Evolutionary conservation across 2,113 vertebrate species (phyloP).

Genomic region (Galbula dea): DNA sequence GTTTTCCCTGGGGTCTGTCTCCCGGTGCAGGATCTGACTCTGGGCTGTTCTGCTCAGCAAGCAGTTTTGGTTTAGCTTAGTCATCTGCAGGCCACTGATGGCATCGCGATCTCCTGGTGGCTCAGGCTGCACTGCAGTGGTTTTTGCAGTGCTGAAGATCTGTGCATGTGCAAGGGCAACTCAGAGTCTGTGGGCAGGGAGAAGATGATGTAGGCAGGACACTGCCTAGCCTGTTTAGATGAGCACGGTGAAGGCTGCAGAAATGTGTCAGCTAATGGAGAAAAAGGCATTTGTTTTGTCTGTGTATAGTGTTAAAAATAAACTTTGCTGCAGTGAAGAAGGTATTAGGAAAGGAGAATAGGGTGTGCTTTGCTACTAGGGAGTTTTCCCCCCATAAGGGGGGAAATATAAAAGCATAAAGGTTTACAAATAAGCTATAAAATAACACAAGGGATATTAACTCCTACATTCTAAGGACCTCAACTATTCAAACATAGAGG

Average conservation of each 20-base stretch:
- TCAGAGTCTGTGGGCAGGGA: background rate
- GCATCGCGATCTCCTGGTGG: conserved; percentile 11
- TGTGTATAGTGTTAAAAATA: background rate
- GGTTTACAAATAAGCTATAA: no score
- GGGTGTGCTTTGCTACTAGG: background rate
- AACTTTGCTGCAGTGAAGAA: background rate
- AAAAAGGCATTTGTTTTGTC: background rate
- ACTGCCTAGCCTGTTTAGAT: background rate
- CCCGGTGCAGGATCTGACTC: background rate
- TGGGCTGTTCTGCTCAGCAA: background rate
- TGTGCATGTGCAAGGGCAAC: background rate
- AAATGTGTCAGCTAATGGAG: background rate
- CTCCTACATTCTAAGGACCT: background rate
- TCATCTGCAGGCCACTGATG: conserved; percentile 67
- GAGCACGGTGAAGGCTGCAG: background rate
- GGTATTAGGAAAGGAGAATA: background rate
- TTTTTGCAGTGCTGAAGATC: conserved; percentile 48
- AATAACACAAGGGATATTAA: background rate
- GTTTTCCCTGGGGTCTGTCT: background rate
- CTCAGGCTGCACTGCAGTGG: conserved; percentile 67
- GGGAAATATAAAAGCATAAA: no score
- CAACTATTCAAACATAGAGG: background rate
- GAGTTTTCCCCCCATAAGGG: background rate
- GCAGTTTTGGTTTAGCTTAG: conserved; percentile 43
- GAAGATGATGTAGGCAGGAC: background rate